Evolutionary conservation across 2,797 vertebrate species (phyloP).

Genomic region (Centropyge bicolor): DNA sequence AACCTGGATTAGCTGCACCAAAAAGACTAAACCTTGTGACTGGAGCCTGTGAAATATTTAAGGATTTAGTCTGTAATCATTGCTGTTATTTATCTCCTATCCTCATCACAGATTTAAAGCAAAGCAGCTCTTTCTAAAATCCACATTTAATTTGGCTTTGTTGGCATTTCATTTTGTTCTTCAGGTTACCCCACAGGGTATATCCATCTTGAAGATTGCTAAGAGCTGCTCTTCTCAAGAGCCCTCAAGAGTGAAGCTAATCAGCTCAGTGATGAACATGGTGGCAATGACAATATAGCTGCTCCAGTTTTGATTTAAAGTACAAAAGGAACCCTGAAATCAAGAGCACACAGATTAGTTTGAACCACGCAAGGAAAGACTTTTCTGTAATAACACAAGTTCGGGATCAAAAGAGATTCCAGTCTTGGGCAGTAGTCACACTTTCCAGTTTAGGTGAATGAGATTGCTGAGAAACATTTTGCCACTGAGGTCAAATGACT

Average conservation of each 20-base stretch:
- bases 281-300: slow-evolving; percentile 14
- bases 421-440: background rate
- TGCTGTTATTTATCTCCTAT: slow-evolving; percentile 32
- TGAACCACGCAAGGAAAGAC: background rate
- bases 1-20: slow-evolving; percentile 46
- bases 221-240: slow-evolving; percentile 15
- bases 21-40: slow-evolving; percentile 24
- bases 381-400: background rate
- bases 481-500: slow-evolving; percentile 44
- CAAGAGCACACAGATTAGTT: slow-evolving; percentile 19
- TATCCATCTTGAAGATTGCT: background rate
- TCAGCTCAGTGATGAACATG: slow-evolving; percentile 33
- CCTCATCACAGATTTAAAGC: slow-evolving; percentile 26
- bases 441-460: slow-evolving; percentile 11
- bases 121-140: background rate
- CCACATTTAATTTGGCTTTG: slow-evolving; percentile 30
- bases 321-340: slow-evolving; percentile 16
- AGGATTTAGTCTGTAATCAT: slow-evolving; percentile 32
- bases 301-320: slow-evolving; percentile 44
- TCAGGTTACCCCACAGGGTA: background rate
- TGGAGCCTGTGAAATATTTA: slow-evolving; percentile 27
- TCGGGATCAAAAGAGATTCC: background rate
- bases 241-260: slow-evolving; percentile 38
- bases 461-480: slow-evolving; percentile 12
- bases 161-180: slow-evolving; percentile 21